Evolutionary conservation across 53 echinoderm and acorn worm genomes (phyloP), one percentile per base, ranked within the genome.

Genomic region (Mesocentrotus franciscanus): DNA sequence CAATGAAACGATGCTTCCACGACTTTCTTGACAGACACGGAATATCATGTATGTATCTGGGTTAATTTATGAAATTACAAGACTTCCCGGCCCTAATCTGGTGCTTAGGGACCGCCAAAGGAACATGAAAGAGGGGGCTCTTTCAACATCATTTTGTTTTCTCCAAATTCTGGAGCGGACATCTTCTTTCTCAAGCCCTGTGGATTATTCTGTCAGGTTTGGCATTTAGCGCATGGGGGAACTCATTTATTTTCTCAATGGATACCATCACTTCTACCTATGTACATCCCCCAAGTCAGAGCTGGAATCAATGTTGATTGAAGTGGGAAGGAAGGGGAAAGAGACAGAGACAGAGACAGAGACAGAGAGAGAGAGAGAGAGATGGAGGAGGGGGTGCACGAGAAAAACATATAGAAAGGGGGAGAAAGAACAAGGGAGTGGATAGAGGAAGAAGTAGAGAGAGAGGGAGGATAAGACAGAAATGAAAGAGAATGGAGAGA

Each of bases 241-340:
- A 81, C 81, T 42, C 20, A 81, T 81, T 81, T 81, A 39, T 36
- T 81, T 81, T 81, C 36, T 36, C 42, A 81, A 42, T 15, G 81
- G 36, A 81, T 81, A 81, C 81, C 81, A 81, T 81, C 81, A 22
- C 81, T 39, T 81, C 81, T 42, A 81, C 36, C 81, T 30, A 32
- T 30, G 74, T 30, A 11, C 39, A 81, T 81, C 81, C 42, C 14
- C 64, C 0, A 81, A 81, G 81, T 42, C 81, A 8, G 17, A 81
- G 42, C 22, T 81, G 81, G 33, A 81, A 39, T 81, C 22, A 42
- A 42, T 81, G 42, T 39, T 79, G 79, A 79, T 79, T 79, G 39
- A 81, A 81, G 18, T 42, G 8, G 42, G 42, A 42, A 20, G 42
- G 27, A 60, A 60, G 35, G 89, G 0, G 33, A 60, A 90, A 56